These are phyloP conservation scores for Bettongia penicillata DNA, from an alignment of 2,113 vertebrate species.

Conservation along the genomic window DNA sequence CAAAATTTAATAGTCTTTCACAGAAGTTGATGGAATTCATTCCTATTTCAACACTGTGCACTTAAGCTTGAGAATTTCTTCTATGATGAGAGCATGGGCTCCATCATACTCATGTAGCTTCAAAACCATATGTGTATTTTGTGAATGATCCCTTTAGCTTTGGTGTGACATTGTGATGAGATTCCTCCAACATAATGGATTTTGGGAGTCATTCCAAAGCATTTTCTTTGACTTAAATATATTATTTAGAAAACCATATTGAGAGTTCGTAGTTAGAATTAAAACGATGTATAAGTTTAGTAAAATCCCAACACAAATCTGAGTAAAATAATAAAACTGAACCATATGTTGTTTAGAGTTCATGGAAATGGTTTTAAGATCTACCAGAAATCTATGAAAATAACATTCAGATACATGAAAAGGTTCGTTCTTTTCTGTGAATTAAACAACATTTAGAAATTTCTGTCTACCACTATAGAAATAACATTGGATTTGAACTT, in stretches of 20 bases:
- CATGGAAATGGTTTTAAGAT: conserved; percentile 49
- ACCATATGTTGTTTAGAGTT: conserved; percentile 77
- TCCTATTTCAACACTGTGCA: neutral
- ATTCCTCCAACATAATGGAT: conserved; percentile 70
- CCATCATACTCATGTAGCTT: conserved; percentile 11
- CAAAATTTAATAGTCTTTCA: neutral
- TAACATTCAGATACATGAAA: conserved; percentile 18
- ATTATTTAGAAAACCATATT: conserved; percentile 67
- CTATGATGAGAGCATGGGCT: neutral
- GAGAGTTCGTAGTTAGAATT: conserved; percentile 68
- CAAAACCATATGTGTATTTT: conserved; percentile 55
- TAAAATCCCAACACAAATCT: conserved; percentile 66
- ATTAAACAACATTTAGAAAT: conserved; percentile 3
- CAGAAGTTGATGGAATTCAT: neutral
- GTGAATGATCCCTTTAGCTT: conserved; percentile 53
- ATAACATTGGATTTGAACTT: neutral
- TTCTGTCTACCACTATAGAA: neutral
- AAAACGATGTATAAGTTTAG: conserved; percentile 57
- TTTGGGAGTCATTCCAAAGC: conserved; percentile 51
- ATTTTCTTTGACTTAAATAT: conserved; percentile 67
- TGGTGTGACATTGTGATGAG: conserved; percentile 64
- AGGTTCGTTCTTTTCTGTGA: conserved; percentile 38
- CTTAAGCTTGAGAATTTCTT: conserved; percentile 13
- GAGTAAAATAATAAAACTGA: conserved; percentile 78
- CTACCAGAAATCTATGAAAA: conserved; percentile 5